Conservation (phyloP, 2,888 invertebrate species). For the Aspidapion aeneum region DNA sequence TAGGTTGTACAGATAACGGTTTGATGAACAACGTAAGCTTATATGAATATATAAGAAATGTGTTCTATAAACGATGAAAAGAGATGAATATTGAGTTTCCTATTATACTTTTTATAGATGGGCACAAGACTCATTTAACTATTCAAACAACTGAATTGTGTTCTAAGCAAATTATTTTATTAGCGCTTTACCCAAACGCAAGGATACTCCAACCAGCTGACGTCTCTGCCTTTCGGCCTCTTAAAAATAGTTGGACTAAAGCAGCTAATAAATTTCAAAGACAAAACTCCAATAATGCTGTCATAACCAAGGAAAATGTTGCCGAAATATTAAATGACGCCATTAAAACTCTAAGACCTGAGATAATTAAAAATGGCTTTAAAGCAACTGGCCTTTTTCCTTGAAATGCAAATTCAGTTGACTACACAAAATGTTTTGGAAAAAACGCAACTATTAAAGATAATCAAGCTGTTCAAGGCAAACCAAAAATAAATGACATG, state of each 20-base stretch:
- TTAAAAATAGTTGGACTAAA: conserved; percentile 29
- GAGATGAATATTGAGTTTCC: conserved; percentile 22
- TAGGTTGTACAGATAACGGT: conserved; percentile 29
- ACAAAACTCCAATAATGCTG: conserved; percentile 27
- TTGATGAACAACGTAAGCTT: conserved; percentile 33
- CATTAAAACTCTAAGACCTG: conserved; percentile 8
- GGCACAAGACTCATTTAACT: conserved; percentile 29
- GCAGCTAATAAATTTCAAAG: conserved; percentile 27
- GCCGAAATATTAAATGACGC: conserved; percentile 14
- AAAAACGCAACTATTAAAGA: conserved; percentile 2
- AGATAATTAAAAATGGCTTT: conserved; percentile 13
- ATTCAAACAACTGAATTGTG: conserved; percentile 30
- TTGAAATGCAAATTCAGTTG: conserved; percentile 9
- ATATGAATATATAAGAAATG: conserved; percentile 28
- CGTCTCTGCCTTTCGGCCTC: conserved; percentile 30
- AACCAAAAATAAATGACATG: neutral
- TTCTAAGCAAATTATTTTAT: conserved; percentile 31
- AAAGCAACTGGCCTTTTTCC: conserved; percentile 15
- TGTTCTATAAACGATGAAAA: conserved; percentile 17
- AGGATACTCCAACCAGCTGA: conserved; percentile 34
- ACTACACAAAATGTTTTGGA: conserved; percentile 15
- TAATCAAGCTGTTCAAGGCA: conserved; percentile 1
- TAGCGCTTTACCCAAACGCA: conserved; percentile 35
- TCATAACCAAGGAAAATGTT: conserved; percentile 20
- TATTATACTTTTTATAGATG: conserved; percentile 28